Percentiles rank a stretch among this genome's conserved stretches.
Conservation (phyloP, 2,888 invertebrate species). For the Podabrus alpinus region DNA sequence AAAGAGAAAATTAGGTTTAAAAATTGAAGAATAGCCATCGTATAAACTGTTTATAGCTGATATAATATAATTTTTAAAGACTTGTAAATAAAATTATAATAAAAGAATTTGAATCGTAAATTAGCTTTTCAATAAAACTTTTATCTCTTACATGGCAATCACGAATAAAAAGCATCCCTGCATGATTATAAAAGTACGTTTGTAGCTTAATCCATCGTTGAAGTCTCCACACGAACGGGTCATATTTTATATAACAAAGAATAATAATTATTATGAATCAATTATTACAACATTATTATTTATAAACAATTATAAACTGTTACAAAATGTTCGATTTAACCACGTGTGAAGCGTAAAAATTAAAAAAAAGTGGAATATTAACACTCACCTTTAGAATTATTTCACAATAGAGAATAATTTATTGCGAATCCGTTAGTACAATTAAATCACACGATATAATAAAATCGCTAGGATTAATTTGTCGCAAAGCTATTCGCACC, state of each 20-base stretch:
- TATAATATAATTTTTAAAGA: neutral
- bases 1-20: neutral
- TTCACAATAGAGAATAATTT: neutral
- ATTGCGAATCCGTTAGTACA: slow-evolving; percentile 28
- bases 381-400: neutral
- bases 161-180: neutral
- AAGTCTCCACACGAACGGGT: neutral
- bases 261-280: neutral
- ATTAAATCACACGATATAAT: slow-evolving; percentile 12
- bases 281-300: neutral
- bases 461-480: slow-evolving; percentile 28
- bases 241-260: neutral
- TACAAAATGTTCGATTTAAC: neutral
- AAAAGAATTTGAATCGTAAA: neutral
- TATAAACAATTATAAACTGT: neutral
- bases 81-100: neutral
- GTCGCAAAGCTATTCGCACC: slow-evolving; percentile 34
- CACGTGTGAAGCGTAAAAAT: neutral
- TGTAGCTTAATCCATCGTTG: neutral
- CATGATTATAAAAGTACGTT: neutral
- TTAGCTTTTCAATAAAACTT: neutral
- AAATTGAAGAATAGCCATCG: neutral
- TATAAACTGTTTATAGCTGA: neutral
- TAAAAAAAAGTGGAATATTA: neutral
- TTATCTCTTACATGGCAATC: neutral